phyloP scores from a whole-genome alignment of 1,140 invertebrate species.

The Caerostris darwini region DNA sequence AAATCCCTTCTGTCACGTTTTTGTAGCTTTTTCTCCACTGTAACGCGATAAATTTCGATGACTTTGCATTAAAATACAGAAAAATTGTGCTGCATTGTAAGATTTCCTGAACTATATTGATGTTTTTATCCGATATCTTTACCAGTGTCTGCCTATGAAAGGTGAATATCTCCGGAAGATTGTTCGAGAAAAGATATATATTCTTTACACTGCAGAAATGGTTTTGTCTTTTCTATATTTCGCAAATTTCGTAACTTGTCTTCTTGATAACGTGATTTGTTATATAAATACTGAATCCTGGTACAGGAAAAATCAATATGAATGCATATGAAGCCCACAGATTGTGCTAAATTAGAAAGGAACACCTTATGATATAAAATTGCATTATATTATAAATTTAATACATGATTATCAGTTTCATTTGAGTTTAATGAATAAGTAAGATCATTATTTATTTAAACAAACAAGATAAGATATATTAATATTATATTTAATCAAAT shows the following conservation, averaged over 20 bases:
- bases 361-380: too few species aligned
- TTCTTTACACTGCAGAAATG: not conserved
- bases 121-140: not conserved
- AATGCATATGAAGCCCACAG: too few species aligned
- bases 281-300: too few species aligned
- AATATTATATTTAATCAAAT: too few species aligned
- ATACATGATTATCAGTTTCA: too few species aligned
- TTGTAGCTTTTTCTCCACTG: not conserved
- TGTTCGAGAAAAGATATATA: not conserved
- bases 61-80: constrained; percentile 51
- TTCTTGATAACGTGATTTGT: too few species aligned
- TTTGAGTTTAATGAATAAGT: too few species aligned
- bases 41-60: constrained; percentile 46
- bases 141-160: not conserved
- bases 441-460: too few species aligned
- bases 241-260: not conserved
- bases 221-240: not conserved
- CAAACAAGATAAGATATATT: too few species aligned
- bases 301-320: too few species aligned
- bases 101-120: constrained; percentile 16
- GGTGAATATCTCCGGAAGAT: not conserved
- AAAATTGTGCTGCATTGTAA: constrained; percentile 34
- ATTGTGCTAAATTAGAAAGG: too few species aligned
- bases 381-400: too few species aligned
- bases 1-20: constrained; percentile 55